Base-by-base conservation (phyloP, 2,113 vertebrate species). In the Andinoacara biseriatus region DNA sequence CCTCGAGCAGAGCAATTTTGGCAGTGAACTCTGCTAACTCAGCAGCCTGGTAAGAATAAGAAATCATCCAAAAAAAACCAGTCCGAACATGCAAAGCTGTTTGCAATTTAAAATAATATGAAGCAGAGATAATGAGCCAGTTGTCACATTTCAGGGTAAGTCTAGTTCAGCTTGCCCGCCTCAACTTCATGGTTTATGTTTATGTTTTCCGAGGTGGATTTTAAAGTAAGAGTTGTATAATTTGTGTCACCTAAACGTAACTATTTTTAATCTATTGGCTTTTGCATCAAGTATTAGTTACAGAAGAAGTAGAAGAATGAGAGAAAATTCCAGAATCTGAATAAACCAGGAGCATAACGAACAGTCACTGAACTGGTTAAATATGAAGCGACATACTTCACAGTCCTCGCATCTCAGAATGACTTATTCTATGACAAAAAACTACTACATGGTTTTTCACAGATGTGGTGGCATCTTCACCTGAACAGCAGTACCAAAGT, bases 21-120 rank as follows among this genome's bases (percentile, higher is more conserved):
- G 98, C 98, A n/a, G 97, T 98, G 89, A 98, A 99, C 95, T 99
- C 98, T 2, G 96, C 98, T 92, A 99, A 96, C 95, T 99, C 98
- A 91, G 97, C 97, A 87, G 98, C 97, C 98, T 99, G 94, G 61
- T 35, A 0, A 57, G 22, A 65, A 65, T 5, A 49, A 35, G 2
- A 59, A 60, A n/a, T 74, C 22, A 8, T 26, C 1, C 4, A 22
- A 33, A n/a, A n/a, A n/a, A n/a, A n/a, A n/a, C n/a, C n/a, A 58
- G 7, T 46, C 31, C 46, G 3, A 63, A 11, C 24, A 31, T 24
- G 58, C 17, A 46, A 11, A 43, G 26, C 1, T 43, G 10, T 26
- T 75, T 35, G 54, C 43, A 69, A 49, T 61, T 10, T 10, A 5
- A 7, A 65, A 29, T 20, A 54, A 15, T 5, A 24, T 49, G 24